Evolutionary conservation across 92 coral and sea anemone species (phyloP).

Genomic region (Metridium senile): DNA sequence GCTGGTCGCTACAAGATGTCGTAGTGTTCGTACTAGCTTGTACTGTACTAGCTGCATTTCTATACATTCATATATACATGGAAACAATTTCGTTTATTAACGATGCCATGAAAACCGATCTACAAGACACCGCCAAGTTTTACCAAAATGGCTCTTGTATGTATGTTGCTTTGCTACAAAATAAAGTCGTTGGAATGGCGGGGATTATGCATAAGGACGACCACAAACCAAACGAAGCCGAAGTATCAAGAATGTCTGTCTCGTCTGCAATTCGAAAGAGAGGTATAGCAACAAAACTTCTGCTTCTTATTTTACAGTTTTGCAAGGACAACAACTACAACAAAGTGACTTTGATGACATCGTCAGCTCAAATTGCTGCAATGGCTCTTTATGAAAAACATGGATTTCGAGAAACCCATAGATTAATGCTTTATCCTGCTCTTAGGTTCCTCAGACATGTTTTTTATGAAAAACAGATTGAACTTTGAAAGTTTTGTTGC

Average conservation of each 20-base stretch:
- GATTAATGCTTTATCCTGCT: too few relatives aligned
- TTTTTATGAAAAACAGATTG: too few relatives aligned
- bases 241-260: constrained; percentile 77
- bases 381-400: constrained; percentile 52
- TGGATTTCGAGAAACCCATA: too few relatives aligned
- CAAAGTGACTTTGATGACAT: constrained; percentile 50
- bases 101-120: constrained; percentile 49
- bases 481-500: too few relatives aligned
- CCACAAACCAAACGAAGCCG: too few relatives aligned
- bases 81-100: constrained; percentile 38
- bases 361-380: constrained; percentile 65
- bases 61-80: constrained; percentile 59
- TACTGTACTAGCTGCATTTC: constrained; percentile 47
- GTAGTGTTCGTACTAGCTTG: constrained; percentile 26
- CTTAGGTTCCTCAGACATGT: too few relatives aligned
- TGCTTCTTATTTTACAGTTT: constrained; percentile 29
- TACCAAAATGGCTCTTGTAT: too few relatives aligned
- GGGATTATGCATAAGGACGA: constrained; percentile 54
- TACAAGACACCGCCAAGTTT: too few relatives aligned
- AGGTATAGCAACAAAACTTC: constrained; percentile 66
- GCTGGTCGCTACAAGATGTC: constrained; percentile 48
- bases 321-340: constrained; percentile 52
- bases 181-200: constrained; percentile 86
- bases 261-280: constrained; percentile 42
- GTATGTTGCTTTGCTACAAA: too few relatives aligned